Conservation (phyloP, 1,140 invertebrate genomes). For the Helicoverpa armigera region DNA sequence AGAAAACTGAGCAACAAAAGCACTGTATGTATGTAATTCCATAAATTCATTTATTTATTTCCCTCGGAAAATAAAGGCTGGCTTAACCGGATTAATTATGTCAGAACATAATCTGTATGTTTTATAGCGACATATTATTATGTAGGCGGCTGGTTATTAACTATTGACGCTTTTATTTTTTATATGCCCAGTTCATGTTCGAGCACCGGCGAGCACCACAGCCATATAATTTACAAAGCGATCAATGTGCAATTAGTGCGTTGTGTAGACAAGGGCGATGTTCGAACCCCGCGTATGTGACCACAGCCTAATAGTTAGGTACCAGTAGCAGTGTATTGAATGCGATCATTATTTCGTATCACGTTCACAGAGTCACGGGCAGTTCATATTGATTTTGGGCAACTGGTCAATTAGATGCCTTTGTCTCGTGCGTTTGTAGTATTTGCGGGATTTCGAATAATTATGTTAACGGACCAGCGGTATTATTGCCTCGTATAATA, state of each 20-base stretch:
- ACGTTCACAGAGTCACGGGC: slow-evolving; percentile 60
- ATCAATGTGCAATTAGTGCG: slow-evolving; percentile 32
- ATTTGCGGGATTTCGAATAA: slow-evolving; percentile 46
- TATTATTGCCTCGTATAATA: too few relatives aligned
- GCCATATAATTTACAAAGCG: slow-evolving; percentile 40
- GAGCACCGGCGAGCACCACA: neutral
- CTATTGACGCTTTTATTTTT: neutral
- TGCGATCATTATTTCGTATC: slow-evolving; percentile 68
- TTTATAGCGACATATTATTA: neutral
- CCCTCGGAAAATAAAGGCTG: neutral
- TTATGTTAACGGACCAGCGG: neutral
- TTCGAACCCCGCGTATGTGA: neutral
- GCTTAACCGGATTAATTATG: neutral
- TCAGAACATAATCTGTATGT: neutral
- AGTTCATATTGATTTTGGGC: slow-evolving; percentile 62
- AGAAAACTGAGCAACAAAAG: neutral
- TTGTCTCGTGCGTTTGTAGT: slow-evolving; percentile 50
- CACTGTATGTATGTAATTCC: neutral
- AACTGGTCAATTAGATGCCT: slow-evolving; percentile 58
- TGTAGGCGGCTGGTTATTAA: neutral
- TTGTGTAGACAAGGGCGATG: slow-evolving; percentile 9
- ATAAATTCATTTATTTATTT: neutral
- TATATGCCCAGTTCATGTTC: neutral
- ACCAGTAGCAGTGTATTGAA: slow-evolving; percentile 21
- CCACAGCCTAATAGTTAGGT: slow-evolving; percentile 18